Evolutionary conservation across 2,888 invertebrate genomes (phyloP), one percentile per base, ranked within the genome.

Genomic region (Tridacna crocea): DNA sequence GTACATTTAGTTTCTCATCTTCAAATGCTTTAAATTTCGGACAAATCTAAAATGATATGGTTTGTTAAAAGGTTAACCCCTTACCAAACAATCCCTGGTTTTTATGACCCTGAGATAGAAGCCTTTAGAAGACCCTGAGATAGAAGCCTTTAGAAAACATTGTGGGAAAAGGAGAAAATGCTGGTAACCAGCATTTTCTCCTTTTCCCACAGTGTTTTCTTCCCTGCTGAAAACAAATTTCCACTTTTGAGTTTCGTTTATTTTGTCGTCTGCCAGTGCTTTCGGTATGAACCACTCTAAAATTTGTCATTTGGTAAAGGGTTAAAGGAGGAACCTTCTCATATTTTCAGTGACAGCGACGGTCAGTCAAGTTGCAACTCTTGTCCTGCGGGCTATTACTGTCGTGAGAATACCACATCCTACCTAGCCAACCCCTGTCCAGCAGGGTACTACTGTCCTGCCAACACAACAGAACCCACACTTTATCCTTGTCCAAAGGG

Each of bases 331-430:
- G n/a, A 36, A 2, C 8, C 17, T 63, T 22, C 65, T 36, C 48
- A 26, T 51, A 19, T 46, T 58, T 70, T 15, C 70, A 76, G 76
- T 58, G 76, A 76, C 36, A 47, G 68, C 13, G 70, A 83, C 11
- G 89, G 89, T 24, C 91, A 92, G 80, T 77, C 89, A 0, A 68
- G 73, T 22, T 94, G 94, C 85, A 84, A 89, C 4, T 68, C 77
- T 10, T 94, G 94, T 79, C 92, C 93, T 36, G 90, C 91, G 27
- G 92, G 93, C 8, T 92, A 88, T 84, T 94, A 92, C 88, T 94
- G 94, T 84, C 75, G 88, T 55, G 90, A 90, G 81, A 92, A 91
- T 84, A 91, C 92, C 12, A 92, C 92, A 19, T 85, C 84, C 51
- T 93, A 91, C 88, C 77, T 75, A 19, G 76, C 83, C 15, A 90